Conservation (phyloP, 1,140 invertebrate species). For the Camponotus floridanus region DNA sequence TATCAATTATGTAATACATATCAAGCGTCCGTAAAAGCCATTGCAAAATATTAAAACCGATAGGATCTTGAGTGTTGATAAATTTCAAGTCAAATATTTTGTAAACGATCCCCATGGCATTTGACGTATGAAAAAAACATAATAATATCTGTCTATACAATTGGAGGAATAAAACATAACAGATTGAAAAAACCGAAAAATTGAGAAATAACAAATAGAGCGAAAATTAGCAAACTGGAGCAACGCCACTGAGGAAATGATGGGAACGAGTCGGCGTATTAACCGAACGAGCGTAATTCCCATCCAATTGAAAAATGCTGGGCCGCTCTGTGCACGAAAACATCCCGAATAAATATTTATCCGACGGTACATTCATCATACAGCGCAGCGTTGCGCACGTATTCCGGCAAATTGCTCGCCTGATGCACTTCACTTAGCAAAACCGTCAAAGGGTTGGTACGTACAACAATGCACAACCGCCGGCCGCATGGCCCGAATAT, state of each 20-base stretch:
- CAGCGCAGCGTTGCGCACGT: neutral
- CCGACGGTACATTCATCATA: constrained; percentile 23
- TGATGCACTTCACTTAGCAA: constrained; percentile 66
- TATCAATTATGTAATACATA: too few relatives aligned
- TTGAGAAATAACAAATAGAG: neutral
- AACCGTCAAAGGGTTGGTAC: constrained; percentile 63
- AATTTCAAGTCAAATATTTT: neutral
- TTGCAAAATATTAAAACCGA: neutral
- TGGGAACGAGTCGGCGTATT: neutral
- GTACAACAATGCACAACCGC: constrained; percentile 63
- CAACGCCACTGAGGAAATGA: neutral
- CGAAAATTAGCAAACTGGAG: neutral
- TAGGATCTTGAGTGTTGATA: neutral
- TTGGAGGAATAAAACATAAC: neutral
- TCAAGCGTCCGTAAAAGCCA: neutral
- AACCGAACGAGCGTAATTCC: neutral
- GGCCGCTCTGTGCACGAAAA: neutral
- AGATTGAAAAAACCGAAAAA: neutral
- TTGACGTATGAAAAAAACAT: neutral
- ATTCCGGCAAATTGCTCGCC: constrained; percentile 68
- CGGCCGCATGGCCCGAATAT: constrained; percentile 40
- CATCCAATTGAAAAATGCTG: neutral
- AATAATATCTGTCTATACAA: neutral
- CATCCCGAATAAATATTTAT: constrained; percentile 50
- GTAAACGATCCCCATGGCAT: neutral